Evolutionary conservation across 2,797 vertebrate species (phyloP).

Genomic region (Hydrophis major): DNA sequence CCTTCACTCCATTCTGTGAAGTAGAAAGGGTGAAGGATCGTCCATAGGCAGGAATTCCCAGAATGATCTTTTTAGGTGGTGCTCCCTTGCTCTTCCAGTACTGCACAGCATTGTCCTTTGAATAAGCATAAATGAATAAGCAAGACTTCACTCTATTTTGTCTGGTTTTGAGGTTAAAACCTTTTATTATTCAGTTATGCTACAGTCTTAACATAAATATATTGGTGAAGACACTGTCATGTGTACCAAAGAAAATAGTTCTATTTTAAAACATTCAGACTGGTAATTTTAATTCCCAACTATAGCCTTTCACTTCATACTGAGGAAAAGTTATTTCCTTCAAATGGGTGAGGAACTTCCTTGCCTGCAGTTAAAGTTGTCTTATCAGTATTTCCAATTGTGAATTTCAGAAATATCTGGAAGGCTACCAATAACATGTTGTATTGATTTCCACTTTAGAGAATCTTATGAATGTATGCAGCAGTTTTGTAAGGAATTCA

Average conservation of each 20-base stretch:
- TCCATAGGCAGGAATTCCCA: slow-evolving; percentile 78
- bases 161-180: neutral
- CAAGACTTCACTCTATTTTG: neutral
- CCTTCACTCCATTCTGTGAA: slow-evolving; percentile 37
- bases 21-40: slow-evolving; percentile 66
- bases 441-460: neutral
- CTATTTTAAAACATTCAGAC: no score
- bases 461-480: neutral
- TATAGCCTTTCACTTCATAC: neutral
- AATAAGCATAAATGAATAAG: neutral
- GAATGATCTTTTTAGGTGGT: slow-evolving; percentile 69
- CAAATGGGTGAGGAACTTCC: neutral
- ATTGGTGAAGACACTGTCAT: neutral
- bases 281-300: neutral
- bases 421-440: neutral
- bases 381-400: neutral
- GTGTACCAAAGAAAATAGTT: neutral
- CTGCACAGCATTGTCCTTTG: slow-evolving; percentile 70
- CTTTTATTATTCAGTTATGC: neutral
- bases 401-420: neutral
- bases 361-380: neutral
- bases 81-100: slow-evolving; percentile 67
- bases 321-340: neutral
- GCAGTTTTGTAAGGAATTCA: neutral
- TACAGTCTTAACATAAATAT: neutral